These are phyloP conservation scores for Chelmon rostratus DNA, from an alignment of 2,797 vertebrate genomes.

Conservation along the genomic window DNA sequence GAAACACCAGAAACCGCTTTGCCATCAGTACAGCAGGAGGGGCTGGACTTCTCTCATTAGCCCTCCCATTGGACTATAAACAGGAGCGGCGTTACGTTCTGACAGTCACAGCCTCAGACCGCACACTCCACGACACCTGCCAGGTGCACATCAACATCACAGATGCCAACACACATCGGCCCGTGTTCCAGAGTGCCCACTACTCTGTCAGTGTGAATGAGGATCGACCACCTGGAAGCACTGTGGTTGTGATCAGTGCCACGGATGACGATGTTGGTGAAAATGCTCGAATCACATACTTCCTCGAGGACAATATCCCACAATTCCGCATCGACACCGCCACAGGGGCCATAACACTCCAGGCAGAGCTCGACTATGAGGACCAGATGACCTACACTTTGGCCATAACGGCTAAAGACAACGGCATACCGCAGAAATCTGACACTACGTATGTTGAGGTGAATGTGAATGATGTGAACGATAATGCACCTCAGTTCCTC, in stretches of 20 bases:
- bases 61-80: constrained; percentile 97
- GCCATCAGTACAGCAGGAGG: constrained; percentile 96
- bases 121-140: constrained; percentile 96
- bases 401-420: constrained; percentile 97
- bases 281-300: constrained; percentile 96
- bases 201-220: constrained; percentile 97
- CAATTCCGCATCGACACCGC: constrained; percentile 95
- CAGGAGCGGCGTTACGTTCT: constrained; percentile 97
- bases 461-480: constrained; percentile 97
- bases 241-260: constrained; percentile 96
- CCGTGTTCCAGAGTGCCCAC: constrained; percentile 97
- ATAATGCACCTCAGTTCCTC: constrained; percentile 97
- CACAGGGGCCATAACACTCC: constrained; percentile 95
- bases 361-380: constrained; percentile 96
- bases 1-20: constrained; percentile 97
- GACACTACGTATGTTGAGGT: constrained; percentile 99
- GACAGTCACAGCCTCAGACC: constrained; percentile 96
- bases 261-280: constrained; percentile 97
- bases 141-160: constrained; percentile 98
- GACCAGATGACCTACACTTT: constrained; percentile 98
- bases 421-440: constrained; percentile 98
- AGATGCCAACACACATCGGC: constrained; percentile 96
- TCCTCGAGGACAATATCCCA: constrained; percentile 96
- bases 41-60: constrained; percentile 92
- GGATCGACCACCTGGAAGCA: constrained; percentile 94